Conservation (phyloP, 2,113 vertebrate genomes). For the Rostratula benghalensis region DNA sequence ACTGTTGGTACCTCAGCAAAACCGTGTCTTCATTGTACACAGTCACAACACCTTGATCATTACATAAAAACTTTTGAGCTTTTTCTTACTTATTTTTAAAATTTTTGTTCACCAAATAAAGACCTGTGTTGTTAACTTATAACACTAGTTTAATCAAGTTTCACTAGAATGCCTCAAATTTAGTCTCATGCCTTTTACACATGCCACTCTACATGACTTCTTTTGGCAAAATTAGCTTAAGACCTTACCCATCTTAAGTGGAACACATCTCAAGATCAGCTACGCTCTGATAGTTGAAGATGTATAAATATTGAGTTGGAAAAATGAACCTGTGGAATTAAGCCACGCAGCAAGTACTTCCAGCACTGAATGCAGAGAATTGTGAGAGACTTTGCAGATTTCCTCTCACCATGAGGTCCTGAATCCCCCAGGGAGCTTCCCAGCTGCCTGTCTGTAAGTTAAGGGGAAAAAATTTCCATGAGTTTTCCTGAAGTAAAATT, state of each 20-base stretch:
- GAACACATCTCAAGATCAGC: not conserved
- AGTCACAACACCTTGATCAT: not conserved
- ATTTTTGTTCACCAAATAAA: not conserved
- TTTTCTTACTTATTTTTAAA: not conserved
- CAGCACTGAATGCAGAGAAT: not conserved
- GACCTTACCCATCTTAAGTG: not conserved
- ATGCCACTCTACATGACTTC: not conserved
- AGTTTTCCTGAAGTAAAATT: not conserved
- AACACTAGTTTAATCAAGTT: not conserved
- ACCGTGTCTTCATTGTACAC: not conserved
- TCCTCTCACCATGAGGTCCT: not conserved
- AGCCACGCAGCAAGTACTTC: not conserved
- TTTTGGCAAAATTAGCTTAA: not conserved
- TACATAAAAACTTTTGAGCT: not conserved
- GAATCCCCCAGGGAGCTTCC: not conserved
- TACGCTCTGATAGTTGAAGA: not conserved
- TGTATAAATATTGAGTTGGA: not conserved
- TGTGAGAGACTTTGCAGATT: not conserved
- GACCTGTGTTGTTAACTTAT: not conserved
- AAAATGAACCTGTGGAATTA: not conserved
- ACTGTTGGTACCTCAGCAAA: not conserved
- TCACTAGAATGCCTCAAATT: not conserved
- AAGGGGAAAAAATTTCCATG: not conserved
- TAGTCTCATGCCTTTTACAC: not conserved
- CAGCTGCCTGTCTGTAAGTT: not conserved